Base-by-base conservation (phyloP, 1,140 invertebrate species). In the Drosophila hydei region DNA sequence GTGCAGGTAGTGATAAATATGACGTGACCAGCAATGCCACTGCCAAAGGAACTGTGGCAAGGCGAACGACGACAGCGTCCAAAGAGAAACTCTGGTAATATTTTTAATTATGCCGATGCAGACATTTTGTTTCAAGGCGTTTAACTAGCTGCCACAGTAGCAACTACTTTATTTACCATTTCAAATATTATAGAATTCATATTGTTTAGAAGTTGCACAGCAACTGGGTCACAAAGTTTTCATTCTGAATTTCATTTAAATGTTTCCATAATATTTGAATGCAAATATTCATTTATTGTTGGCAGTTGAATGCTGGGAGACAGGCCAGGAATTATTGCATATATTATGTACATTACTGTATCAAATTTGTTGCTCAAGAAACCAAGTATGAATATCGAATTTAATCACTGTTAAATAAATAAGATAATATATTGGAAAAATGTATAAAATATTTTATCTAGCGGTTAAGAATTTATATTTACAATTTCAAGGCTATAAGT, bases 1-100 rank as follows among this genome's bases (percentile, higher is more conserved):
- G 71, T 76, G 64, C 78, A 73, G 80, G 76, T 71, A 67, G 80
- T 84, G 81, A 84, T 85, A 85, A 85, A 84, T 85, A 80, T 85
- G 81, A 80, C 80, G 73, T 73, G 77, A 50, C 63, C 68, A 75
- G 43, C 51, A 51, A 59, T 50, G 60, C 50, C 61, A 52, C 25
- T 33, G 52, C 42, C 43, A 42, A 48, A 50, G 52, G 18, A 61
- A 27, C 48, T 45, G 27, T 8, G n/a, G 7, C n/a, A 27, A 27
- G 40, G 8, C 1, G 23, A 25, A 25, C 25, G 5, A 27, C 9
- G 11, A 30, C 43, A 12, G 4, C 5, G 9, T n/a, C 16, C 12
- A 18, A 18, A 48, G 21, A 52, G 59, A 27, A 65, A 38, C 54
- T 59, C 55, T 54, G 65, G 59, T 69, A 55, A 50, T 60, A 48